Percentiles rank a stretch among this genome's conserved stretches.
Evolutionary conservation across 2,113 vertebrate species (phyloP).

Genomic region (Takifugu bimaculatus): DNA sequence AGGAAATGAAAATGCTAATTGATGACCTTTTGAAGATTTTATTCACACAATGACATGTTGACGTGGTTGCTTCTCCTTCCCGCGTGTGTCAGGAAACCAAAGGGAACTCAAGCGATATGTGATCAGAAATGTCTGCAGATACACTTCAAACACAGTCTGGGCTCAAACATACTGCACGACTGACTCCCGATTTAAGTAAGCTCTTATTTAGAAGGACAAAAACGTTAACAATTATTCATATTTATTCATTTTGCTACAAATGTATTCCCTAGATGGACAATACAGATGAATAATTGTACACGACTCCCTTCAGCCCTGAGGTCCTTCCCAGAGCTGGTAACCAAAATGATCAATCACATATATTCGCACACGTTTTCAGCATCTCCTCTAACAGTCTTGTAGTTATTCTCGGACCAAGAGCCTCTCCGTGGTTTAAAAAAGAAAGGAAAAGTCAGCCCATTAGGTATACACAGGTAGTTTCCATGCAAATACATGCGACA

Average conservation of each 20-base stretch:
- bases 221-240: slow-evolving; percentile 39
- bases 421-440: slow-evolving; percentile 31
- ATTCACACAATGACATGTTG: no score
- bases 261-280: slow-evolving; percentile 70
- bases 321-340: slow-evolving; percentile 54
- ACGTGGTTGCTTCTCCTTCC: no score
- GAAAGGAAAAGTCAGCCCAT: slow-evolving; percentile 68
- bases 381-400: slow-evolving; percentile 62
- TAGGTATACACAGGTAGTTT: slow-evolving; percentile 77
- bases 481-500: slow-evolving; percentile 83
- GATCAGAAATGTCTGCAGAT: no score
- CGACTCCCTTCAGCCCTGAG: slow-evolving; percentile 61
- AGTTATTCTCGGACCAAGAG: background rate
- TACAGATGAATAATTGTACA: slow-evolving; percentile 72
- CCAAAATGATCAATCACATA: slow-evolving; percentile 70
- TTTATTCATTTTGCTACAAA: slow-evolving; percentile 64
- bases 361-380: slow-evolving; percentile 67
- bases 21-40: no score
- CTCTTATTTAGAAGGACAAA: slow-evolving; percentile 65
- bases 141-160: no score
- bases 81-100: no score
- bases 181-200: no score
- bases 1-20: no score
- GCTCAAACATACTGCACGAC: no score
- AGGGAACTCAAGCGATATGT: no score